phyloP scores from a whole-genome alignment of 2,113 vertebrate species.

The Puffinus mauretanicus region DNA sequence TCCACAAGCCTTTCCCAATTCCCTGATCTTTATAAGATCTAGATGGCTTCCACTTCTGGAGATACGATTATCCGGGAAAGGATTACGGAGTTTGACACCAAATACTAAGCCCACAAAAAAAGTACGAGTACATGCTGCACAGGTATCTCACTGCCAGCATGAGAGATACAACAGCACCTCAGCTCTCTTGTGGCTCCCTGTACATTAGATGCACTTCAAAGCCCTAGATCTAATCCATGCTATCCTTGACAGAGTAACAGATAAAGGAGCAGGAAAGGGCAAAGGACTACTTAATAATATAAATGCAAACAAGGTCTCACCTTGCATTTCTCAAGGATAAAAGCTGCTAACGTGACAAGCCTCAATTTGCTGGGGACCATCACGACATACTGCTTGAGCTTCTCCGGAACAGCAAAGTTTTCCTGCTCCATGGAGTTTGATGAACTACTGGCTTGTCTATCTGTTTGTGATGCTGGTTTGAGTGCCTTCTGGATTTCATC shows the following conservation, averaged over 20 bases:
- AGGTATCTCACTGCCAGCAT: background rate
- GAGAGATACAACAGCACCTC: background rate
- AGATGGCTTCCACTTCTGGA: background rate
- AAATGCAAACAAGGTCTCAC: constrained; percentile 65
- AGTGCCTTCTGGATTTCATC: constrained; percentile 44
- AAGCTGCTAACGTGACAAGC: constrained; percentile 90
- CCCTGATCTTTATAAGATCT: background rate
- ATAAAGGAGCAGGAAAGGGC: background rate
- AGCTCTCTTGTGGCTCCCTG: background rate
- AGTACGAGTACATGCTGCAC: background rate
- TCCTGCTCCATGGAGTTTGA: background rate
- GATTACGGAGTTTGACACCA: background rate
- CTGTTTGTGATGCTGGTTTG: background rate
- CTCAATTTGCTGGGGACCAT: constrained; percentile 93
- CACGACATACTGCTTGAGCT: constrained; percentile 82
- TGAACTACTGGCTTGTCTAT: background rate
- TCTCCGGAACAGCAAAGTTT: constrained; percentile 84
- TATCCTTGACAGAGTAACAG: background rate
- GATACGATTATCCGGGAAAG: background rate
- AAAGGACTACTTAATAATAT: background rate
- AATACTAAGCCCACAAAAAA: background rate
- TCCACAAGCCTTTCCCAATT: background rate
- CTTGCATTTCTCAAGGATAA: constrained; percentile 89
- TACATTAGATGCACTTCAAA: background rate
- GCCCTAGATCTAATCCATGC: background rate